A percentile compares a stretch with the other conserved stretches of the same genome.
Conservation (phyloP, 2,888 invertebrate species). For the Phengaris arion region DNA sequence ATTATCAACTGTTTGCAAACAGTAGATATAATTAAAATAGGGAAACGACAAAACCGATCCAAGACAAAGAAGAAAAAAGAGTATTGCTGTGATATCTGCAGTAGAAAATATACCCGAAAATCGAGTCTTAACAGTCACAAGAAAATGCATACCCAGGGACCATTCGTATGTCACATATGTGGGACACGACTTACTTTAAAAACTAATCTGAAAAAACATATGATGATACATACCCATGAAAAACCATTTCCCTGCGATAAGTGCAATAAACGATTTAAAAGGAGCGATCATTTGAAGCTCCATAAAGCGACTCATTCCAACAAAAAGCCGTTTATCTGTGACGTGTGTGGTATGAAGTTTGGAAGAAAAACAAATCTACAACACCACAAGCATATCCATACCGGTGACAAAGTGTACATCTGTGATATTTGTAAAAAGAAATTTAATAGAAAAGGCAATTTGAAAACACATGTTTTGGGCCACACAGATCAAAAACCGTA, state of each 20-base stretch:
- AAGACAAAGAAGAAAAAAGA: neutral
- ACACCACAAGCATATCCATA: neutral
- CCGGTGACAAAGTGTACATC: neutral
- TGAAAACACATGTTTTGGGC: neutral
- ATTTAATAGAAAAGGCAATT: neutral
- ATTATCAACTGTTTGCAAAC: neutral
- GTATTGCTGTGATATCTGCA: neutral
- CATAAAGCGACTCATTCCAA: neutral
- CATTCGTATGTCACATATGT: neutral
- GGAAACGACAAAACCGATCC: neutral
- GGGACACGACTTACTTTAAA: neutral
- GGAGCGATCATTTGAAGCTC: neutral
- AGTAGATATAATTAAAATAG: neutral
- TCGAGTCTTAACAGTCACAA: neutral
- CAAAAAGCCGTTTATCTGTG: neutral
- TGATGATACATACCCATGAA: neutral
- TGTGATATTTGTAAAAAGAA: constrained; percentile 8
- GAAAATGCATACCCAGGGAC: neutral
- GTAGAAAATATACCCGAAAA: neutral
- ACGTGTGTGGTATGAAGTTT: too few species aligned
- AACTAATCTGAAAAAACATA: neutral
- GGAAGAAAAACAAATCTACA: neutral
- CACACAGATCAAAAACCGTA: neutral
- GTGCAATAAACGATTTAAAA: neutral
- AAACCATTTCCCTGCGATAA: neutral